Conservation (phyloP, 2,888 invertebrate genomes). For the Galerucella nymphaeae region DNA sequence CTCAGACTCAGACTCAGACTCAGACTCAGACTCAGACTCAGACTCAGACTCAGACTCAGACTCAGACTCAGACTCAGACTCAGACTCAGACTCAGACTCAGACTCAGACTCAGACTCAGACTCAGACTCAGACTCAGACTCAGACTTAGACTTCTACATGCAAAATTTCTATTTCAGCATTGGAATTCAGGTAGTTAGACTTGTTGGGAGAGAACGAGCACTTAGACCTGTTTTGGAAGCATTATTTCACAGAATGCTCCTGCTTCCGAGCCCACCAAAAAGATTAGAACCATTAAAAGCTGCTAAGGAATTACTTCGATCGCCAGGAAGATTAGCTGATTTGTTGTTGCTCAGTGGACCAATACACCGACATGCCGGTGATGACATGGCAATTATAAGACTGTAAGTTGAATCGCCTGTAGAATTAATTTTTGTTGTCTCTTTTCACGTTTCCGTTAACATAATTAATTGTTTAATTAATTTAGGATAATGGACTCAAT, state of each 20-base stretch:
- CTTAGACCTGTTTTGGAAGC: conserved; percentile 92
- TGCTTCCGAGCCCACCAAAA: conserved; percentile 87
- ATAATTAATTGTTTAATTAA: not conserved
- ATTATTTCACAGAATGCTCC: conserved; percentile 90
- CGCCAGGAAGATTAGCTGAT: conserved; percentile 83
- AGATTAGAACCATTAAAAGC: conserved; percentile 87
- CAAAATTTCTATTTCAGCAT: conserved; percentile 71
- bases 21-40: too few relatives aligned
- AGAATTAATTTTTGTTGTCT: too few relatives aligned
- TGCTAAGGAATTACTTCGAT: conserved; percentile 81
- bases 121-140: too few relatives aligned
- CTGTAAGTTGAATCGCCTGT: conserved; percentile 69
- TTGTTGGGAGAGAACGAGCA: conserved; percentile 89
- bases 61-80: too few relatives aligned
- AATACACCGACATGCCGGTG: conserved; percentile 74
- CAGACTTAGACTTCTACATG: not conserved
- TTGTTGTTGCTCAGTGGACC: conserved; percentile 71
- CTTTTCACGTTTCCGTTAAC: not conserved
- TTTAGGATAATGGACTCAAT: conserved; percentile 90
- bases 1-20: not conserved
- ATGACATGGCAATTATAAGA: conserved; percentile 85
- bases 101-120: too few relatives aligned
- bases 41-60: too few relatives aligned
- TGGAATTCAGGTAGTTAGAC: conserved; percentile 86
- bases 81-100: too few relatives aligned